These are phyloP conservation scores for Aelia acuminata DNA, from an alignment of 2,888 invertebrate genomes.

Conservation along the genomic window DNA sequence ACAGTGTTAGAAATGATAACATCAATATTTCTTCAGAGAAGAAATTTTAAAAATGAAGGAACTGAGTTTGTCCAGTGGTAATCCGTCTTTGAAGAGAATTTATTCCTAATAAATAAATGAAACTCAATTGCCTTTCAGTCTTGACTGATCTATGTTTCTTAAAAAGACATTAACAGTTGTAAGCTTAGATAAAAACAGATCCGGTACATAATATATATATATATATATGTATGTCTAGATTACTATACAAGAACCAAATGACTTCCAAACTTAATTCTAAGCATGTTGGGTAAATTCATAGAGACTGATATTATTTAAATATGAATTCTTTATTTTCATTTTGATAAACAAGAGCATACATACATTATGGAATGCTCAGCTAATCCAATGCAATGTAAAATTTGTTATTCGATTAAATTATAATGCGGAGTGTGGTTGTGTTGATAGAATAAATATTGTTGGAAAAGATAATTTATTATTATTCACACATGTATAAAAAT, in stretches of 20 bases:
- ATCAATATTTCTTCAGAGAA: slow-evolving; percentile 56
- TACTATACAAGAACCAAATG: slow-evolving; percentile 42
- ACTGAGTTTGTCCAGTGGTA: slow-evolving; percentile 59
- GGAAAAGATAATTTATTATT: slow-evolving; percentile 60
- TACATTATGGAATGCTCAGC: slow-evolving; percentile 47
- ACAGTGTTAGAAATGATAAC: slow-evolving; percentile 51
- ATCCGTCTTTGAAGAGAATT: slow-evolving; percentile 54
- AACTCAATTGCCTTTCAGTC: slow-evolving; percentile 59
- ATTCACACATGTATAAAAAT: slow-evolving; percentile 43
- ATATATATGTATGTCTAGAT: slow-evolving; percentile 19
- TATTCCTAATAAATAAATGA: slow-evolving; percentile 55
- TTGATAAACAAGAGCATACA: slow-evolving; percentile 35
- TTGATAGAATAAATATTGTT: slow-evolving; percentile 64
- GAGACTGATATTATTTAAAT: slow-evolving; percentile 58
- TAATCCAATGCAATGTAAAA: slow-evolving; percentile 44
- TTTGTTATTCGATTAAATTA: slow-evolving; percentile 58
- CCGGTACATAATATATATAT: slow-evolving; percentile 41
- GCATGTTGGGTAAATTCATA: slow-evolving; percentile 52
- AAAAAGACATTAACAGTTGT: slow-evolving; percentile 52
- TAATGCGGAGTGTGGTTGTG: slow-evolving; percentile 63
- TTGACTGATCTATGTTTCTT: slow-evolving; percentile 55
- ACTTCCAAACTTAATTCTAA: slow-evolving; percentile 55
- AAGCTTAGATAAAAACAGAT: slow-evolving; percentile 54
- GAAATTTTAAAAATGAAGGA: slow-evolving; percentile 51
- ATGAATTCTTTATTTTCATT: slow-evolving; percentile 46